Evolutionary conservation across 1,140 invertebrate species (phyloP).

Genomic region (Ceratosolen fusciceps): DNA sequence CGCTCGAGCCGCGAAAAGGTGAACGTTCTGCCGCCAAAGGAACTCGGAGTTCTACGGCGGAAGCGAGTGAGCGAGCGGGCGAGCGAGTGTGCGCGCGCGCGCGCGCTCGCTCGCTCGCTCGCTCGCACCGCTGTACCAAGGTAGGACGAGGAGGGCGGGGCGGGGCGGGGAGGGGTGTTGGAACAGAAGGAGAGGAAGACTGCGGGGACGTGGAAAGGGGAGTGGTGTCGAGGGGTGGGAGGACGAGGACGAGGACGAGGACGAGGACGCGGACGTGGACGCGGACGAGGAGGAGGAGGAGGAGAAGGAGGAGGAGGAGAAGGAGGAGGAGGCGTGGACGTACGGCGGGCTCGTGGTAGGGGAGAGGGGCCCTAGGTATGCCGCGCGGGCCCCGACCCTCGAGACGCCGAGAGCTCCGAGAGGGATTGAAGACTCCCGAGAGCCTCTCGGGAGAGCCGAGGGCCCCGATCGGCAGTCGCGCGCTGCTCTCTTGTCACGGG

Average conservation of each 20-base stretch:
- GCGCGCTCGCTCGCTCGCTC: too few relatives aligned
- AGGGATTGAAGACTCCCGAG: not conserved
- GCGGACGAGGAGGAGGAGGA: not conserved
- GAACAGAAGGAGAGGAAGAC: too few relatives aligned
- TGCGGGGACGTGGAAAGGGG: too few relatives aligned
- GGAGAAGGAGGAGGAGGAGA: not conserved
- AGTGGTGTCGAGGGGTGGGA: too few relatives aligned
- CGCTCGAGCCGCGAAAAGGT: slow-evolving; percentile 14
- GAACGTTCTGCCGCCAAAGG: slow-evolving; percentile 7
- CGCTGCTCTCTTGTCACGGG: slow-evolving; percentile 39
- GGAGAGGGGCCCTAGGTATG: slow-evolving; percentile 32
- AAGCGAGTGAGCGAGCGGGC: too few relatives aligned
- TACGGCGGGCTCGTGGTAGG: not conserved
- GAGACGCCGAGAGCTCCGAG: slow-evolving; percentile 11
- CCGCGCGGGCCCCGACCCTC: not conserved
- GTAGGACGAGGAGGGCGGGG: too few relatives aligned
- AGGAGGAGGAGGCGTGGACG: not conserved
- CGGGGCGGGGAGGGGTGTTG: too few relatives aligned
- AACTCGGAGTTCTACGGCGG: not conserved
- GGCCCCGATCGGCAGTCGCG: slow-evolving; percentile 27
- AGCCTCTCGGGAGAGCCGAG: not conserved
- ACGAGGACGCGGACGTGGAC: not conserved
- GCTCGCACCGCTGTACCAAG: too few relatives aligned
- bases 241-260: too few relatives aligned
- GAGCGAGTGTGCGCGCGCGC: too few relatives aligned